A percentile compares a stretch with the other conserved stretches of the same genome.
Evolutionary conservation across 1,140 invertebrate species (phyloP).

Genomic region (Anastatus disparis): DNA sequence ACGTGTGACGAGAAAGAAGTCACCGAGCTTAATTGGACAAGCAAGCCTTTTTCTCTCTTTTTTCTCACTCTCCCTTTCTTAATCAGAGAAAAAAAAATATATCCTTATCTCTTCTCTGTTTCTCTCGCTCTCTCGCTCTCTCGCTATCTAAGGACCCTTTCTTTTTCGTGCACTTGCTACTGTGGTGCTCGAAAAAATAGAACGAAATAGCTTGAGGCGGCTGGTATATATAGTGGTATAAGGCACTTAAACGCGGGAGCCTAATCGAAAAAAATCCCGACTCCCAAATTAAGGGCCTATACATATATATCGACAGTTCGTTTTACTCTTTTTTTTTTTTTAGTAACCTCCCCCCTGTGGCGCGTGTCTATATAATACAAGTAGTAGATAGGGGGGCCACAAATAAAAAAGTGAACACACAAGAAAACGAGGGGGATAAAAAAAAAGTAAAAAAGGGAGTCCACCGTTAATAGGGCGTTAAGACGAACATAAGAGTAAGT

Average conservation of each 20-base stretch:
- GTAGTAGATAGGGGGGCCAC: neutral
- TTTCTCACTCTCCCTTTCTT: no score
- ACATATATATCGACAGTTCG: neutral
- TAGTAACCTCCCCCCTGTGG: neutral
- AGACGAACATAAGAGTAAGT: neutral
- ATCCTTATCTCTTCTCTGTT: no score
- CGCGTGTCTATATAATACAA: neutral
- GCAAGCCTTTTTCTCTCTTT: neutral
- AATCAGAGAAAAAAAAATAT: no score
- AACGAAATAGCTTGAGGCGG: neutral
- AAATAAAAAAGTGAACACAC: slow-evolving; percentile 29
- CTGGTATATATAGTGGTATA: no score
- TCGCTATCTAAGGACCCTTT: neutral
- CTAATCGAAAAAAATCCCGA: slow-evolving; percentile 32
- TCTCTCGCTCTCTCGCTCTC: no score
- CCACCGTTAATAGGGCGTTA: slow-evolving; percentile 23
- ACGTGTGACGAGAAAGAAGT: neutral
- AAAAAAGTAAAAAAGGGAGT: no score
- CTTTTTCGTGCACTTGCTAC: neutral
- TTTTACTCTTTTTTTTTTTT: slow-evolving; percentile 10
- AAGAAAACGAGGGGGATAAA: no score
- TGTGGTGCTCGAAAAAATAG: neutral
- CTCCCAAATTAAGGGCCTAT: slow-evolving; percentile 15
- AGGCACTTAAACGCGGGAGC: slow-evolving; percentile 5
- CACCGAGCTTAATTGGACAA: slow-evolving; percentile 25